These are phyloP conservation scores for Cherax destructor DNA, from an alignment of 1,140 invertebrate genomes.

Conservation along the genomic window DNA sequence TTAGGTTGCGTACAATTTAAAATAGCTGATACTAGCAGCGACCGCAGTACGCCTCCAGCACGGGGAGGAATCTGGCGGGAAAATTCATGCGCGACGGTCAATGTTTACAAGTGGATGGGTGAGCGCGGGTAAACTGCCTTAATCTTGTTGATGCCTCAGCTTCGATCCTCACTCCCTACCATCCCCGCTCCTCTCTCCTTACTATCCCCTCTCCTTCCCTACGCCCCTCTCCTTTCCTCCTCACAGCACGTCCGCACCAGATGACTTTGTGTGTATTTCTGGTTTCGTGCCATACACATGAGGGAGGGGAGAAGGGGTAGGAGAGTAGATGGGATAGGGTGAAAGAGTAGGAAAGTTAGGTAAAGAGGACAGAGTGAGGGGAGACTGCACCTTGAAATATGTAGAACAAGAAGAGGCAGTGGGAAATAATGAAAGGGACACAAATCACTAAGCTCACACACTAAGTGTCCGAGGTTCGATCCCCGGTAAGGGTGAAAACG, in stretches of 20 bases:
- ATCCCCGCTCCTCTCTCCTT: too few species aligned
- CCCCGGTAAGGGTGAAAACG: too few species aligned
- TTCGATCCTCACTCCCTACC: background rate
- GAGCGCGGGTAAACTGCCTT: conserved; percentile 33
- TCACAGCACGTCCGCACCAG: background rate
- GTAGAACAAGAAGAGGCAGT: too few species aligned
- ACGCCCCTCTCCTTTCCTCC: too few species aligned
- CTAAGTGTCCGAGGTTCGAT: too few species aligned
- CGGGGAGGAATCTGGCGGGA: conserved; percentile 5
- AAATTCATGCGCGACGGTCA: conserved; percentile 14
- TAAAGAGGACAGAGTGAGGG: too few species aligned
- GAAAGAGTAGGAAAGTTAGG: too few species aligned
- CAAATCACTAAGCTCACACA: too few species aligned
- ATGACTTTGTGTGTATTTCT: conserved; percentile 8
- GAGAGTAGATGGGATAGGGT: background rate
- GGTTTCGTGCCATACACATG: background rate
- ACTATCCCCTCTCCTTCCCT: too few species aligned
- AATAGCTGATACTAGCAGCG: background rate
- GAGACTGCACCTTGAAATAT: too few species aligned
- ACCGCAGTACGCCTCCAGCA: background rate
- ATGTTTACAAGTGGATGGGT: conserved; percentile 35
- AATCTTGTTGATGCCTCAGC: conserved; percentile 32
- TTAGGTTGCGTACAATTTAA: background rate
- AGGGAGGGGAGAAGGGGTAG: background rate
- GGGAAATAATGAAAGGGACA: too few species aligned